A percentile compares a stretch with the other conserved stretches of the same genome.
phyloP scores from a whole-genome alignment of 2,113 vertebrate species.

The Gallinago jamesoni region DNA sequence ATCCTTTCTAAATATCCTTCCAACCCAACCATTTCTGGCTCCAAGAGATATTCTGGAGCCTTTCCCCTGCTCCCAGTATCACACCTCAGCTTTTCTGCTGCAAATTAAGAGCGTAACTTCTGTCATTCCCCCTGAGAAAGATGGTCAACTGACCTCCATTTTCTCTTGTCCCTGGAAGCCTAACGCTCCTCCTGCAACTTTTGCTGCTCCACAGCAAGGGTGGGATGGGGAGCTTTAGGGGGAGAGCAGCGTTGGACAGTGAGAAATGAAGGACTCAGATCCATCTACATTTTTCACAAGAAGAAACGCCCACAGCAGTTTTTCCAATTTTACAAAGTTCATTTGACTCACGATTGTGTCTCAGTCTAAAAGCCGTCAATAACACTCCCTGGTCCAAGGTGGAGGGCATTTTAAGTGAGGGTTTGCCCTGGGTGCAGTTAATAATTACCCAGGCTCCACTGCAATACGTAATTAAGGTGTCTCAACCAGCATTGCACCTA shows the following conservation, averaged over 20 bases:
- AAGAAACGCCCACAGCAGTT: not conserved
- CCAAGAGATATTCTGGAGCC: not conserved
- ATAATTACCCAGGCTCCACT: not conserved
- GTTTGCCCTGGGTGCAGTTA: not conserved
- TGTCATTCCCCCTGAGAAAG: not conserved
- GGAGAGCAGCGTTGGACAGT: not conserved
- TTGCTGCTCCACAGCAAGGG: not conserved
- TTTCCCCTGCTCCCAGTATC: not conserved
- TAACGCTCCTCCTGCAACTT: not conserved
- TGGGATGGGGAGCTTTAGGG: not conserved
- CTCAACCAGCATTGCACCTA: not conserved
- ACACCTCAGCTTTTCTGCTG: not conserved
- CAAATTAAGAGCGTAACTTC: not conserved
- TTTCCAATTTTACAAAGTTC: not conserved
- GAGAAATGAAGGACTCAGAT: not conserved
- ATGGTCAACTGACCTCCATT: not conserved
- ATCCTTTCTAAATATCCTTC: not conserved
- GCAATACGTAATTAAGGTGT: accelerated
- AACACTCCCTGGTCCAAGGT: not conserved
- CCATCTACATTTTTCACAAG: not conserved
- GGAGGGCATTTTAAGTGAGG: not conserved
- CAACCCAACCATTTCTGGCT: not conserved
- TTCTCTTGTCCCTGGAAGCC: not conserved
- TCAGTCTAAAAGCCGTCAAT: not conserved
- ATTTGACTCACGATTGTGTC: not conserved